Percentiles rank a stretch among this genome's conserved stretches.
These are phyloP conservation scores for Monochamus saltuarius DNA, from an alignment of 1,140 invertebrate species.

Conservation along the genomic window DNA sequence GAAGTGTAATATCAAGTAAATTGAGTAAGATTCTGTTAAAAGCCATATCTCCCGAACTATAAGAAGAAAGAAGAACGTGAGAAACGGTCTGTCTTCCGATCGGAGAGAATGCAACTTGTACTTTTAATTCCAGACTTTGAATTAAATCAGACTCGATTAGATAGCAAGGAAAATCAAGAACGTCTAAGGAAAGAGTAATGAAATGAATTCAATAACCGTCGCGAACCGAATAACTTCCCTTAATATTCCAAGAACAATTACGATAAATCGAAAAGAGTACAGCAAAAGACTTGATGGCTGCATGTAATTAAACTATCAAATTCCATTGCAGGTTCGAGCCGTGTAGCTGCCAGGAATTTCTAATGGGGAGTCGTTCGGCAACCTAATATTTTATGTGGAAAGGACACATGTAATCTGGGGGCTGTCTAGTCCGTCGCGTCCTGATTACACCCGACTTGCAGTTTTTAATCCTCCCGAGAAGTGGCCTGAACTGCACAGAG, in stretches of 20 bases:
- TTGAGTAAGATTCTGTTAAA: too few species aligned
- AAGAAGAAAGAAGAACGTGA: too few species aligned
- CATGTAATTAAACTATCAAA: constrained; percentile 36
- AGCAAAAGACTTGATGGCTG: constrained; percentile 15
- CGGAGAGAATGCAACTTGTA: too few species aligned
- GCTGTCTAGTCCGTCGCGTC: neutral
- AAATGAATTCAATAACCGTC: constrained; percentile 37
- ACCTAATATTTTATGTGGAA: constrained; percentile 10
- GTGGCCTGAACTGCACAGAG: too few species aligned
- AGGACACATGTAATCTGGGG: constrained; percentile 8
- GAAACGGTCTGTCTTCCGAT: too few species aligned
- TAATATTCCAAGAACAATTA: constrained; percentile 37
- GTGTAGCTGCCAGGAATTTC: constrained; percentile 9
- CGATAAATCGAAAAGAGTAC: constrained; percentile 26
- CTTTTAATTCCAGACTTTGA: too few species aligned
- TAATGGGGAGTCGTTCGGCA: constrained; percentile 11
- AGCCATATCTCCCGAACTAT: too few species aligned
- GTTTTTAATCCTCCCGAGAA: too few species aligned
- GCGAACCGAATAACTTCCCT: constrained; percentile 26
- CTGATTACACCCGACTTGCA: too few species aligned
- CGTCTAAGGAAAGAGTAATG: constrained; percentile 21
- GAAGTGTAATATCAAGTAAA: too few species aligned
- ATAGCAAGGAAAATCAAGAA: neutral
- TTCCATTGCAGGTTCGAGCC: constrained; percentile 12
- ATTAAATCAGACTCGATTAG: constrained; percentile 6